These are phyloP conservation scores for Anguilla anguilla DNA, from an alignment of 2,797 vertebrate genomes.

Conservation along the genomic window DNA sequence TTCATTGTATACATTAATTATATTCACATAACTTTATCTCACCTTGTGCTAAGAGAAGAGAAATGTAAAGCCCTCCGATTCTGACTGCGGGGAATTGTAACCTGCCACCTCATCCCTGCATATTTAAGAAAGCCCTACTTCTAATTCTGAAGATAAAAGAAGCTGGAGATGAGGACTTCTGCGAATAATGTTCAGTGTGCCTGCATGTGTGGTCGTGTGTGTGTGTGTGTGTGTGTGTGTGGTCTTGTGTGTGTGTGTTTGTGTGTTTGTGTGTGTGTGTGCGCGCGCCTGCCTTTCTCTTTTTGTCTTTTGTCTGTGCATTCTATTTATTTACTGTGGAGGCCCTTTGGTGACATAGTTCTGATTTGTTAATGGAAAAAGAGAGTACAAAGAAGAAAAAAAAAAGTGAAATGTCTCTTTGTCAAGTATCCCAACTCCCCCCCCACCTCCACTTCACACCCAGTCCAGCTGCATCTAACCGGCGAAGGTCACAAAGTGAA, in stretches of 20 bases:
- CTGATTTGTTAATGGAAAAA: conserved; percentile 45
- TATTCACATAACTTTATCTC: conserved; percentile 29
- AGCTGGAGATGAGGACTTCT: conserved; percentile 10
- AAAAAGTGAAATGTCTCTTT: conserved; percentile 28
- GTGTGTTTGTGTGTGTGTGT: conserved; percentile 21
- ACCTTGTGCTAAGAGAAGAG: conserved; percentile 24
- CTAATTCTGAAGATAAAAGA: conserved; percentile 31
- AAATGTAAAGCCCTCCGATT: conserved; percentile 23
- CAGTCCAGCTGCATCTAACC: conserved; percentile 16
- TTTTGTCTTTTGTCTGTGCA: conserved; percentile 39
- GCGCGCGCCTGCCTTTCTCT: conserved; percentile 22
- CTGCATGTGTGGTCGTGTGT: not conserved
- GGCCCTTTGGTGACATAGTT: conserved; percentile 46
- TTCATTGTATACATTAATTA: conserved; percentile 39
- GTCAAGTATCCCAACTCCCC: not conserved
- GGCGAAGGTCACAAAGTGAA: conserved; percentile 47
- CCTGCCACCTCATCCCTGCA: conserved; percentile 49
- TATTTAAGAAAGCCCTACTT: conserved; percentile 57
- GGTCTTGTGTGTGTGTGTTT: conserved; percentile 28
- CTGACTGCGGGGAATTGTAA: conserved; percentile 42
- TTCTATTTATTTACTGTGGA: conserved; percentile 48
- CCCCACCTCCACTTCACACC: not conserved
- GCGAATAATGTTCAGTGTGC: not conserved
- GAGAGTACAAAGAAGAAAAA: conserved; percentile 22
- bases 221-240: conserved; percentile 29